These are phyloP conservation scores for Alligator mississippiensis DNA, from an alignment of 2,113 vertebrate genomes.

Conservation along the genomic window DNA sequence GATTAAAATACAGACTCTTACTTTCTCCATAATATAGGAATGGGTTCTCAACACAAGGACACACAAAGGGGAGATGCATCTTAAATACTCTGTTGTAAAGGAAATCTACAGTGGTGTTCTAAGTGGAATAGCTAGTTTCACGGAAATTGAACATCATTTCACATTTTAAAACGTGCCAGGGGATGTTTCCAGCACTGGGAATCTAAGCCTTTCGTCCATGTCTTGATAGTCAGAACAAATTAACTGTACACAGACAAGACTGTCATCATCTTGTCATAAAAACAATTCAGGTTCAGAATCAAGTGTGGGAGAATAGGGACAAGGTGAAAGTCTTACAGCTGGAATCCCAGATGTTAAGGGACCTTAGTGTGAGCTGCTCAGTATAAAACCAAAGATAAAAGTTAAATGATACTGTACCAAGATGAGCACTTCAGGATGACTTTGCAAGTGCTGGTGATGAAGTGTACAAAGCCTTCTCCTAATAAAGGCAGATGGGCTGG, in stretches of 20 bases:
- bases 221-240: conserved; percentile 47
- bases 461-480: not conserved
- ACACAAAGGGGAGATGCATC: not conserved
- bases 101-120: not conserved
- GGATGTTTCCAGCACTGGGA: not conserved
- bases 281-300: conserved; percentile 41
- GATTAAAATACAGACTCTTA: not conserved
- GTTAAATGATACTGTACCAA: conserved; percentile 17
- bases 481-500: not conserved
- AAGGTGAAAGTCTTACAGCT: conserved; percentile 57
- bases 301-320: not conserved
- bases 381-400: conserved; percentile 47
- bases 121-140: not conserved
- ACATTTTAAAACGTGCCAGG: not conserved
- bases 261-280: conserved; percentile 39
- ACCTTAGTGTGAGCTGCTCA: conserved; percentile 42
- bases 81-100: not conserved
- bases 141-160: not conserved
- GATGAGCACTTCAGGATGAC: conserved; percentile 46
- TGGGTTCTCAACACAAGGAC: conserved; percentile 22
- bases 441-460: conserved; percentile 10
- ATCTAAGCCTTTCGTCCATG: conserved; percentile 2
- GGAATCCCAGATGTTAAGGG: conserved; percentile 79
- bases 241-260: not conserved
- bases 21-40: not conserved